These are phyloP conservation scores for Apodemia mormo DNA, from an alignment of 2,888 invertebrate genomes.

Conservation along the genomic window DNA sequence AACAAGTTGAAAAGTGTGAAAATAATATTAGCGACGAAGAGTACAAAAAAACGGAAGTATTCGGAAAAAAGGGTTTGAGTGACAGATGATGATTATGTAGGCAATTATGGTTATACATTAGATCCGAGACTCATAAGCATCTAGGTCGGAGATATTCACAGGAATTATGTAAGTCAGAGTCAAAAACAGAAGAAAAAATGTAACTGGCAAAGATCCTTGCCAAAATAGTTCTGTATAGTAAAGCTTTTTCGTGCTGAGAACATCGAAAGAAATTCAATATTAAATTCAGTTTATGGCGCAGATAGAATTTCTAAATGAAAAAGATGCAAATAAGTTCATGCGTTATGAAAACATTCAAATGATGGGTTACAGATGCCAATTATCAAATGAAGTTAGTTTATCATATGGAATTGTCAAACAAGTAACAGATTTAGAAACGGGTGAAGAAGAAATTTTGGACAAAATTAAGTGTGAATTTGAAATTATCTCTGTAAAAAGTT, in stretches of 20 bases:
- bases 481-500: neutral
- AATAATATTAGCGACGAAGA: neutral
- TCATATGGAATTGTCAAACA: neutral
- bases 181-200: too few species aligned
- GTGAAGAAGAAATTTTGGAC: neutral
- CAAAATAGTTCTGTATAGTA: constrained; percentile 37
- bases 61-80: neutral
- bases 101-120: neutral
- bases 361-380: neutral
- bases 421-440: neutral
- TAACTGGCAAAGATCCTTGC: constrained; percentile 19
- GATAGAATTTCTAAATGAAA: constrained; percentile 26
- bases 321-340: neutral
- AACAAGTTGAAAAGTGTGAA: neutral
- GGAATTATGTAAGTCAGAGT: neutral
- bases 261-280: constrained; percentile 33
- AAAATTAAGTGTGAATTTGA: neutral
- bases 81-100: neutral
- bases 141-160: neutral
- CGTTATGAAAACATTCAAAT: neutral
- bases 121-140: neutral
- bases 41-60: neutral
- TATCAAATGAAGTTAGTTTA: neutral
- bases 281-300: constrained; percentile 31
- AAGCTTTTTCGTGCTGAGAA: constrained; percentile 33